Evolutionary conservation across 2,888 invertebrate genomes (phyloP).

Genomic region (Athripsodes cinereus): DNA sequence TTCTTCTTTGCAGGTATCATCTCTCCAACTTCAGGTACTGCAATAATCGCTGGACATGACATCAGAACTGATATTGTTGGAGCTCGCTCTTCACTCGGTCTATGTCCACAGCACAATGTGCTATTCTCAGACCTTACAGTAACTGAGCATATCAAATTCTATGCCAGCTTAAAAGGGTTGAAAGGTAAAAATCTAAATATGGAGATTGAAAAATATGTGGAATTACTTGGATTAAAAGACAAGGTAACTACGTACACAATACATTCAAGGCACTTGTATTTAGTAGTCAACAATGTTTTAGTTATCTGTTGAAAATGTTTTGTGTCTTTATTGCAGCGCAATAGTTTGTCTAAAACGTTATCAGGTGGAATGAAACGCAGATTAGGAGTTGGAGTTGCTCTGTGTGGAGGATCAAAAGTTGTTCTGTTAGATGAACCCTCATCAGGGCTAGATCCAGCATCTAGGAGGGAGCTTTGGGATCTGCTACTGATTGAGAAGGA

Average conservation of each 20-base stretch:
- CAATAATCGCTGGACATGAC: slow-evolving; percentile 64
- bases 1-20: slow-evolving; percentile 52
- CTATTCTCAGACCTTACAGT: slow-evolving; percentile 79
- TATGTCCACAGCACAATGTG: slow-evolving; percentile 84
- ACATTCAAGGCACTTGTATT: too few species aligned
- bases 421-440: slow-evolving; percentile 73
- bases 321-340: slow-evolving; percentile 45
- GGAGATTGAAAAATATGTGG: slow-evolving; percentile 60
- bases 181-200: slow-evolving; percentile 44
- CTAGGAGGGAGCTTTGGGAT: slow-evolving; percentile 80
- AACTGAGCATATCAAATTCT: slow-evolving; percentile 76
- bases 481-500: slow-evolving; percentile 65
- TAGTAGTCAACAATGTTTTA: slow-evolving; percentile 9
- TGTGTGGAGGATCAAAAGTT: slow-evolving; percentile 69
- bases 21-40: slow-evolving; percentile 61
- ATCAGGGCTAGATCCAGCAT: slow-evolving; percentile 82
- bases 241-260: slow-evolving; percentile 51
- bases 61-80: slow-evolving; percentile 55
- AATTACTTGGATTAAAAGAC: slow-evolving; percentile 57
- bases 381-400: slow-evolving; percentile 67
- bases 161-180: slow-evolving; percentile 65
- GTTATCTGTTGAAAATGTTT: slow-evolving; percentile 44
- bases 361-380: slow-evolving; percentile 78
- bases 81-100: slow-evolving; percentile 66
- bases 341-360: slow-evolving; percentile 51